These are phyloP conservation scores for Tyto alba DNA, from an alignment of 2,113 vertebrate genomes.

Conservation along the genomic window DNA sequence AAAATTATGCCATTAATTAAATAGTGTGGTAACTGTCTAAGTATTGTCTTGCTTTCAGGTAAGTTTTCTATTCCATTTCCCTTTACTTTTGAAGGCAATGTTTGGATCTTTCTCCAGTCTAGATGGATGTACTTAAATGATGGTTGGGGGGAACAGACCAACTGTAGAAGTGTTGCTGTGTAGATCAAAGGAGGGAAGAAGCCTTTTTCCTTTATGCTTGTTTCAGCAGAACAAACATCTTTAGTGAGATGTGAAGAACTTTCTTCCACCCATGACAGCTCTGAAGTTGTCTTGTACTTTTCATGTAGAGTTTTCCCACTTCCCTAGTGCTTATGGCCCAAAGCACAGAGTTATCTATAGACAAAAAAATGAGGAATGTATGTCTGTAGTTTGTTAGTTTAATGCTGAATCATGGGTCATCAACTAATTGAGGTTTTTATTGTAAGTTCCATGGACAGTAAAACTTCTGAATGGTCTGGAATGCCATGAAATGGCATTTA, in stretches of 20 bases:
- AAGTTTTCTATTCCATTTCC: background rate
- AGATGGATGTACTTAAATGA: background rate
- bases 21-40: background rate
- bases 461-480: background rate
- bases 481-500: background rate
- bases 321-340: background rate
- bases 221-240: background rate
- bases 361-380: background rate
- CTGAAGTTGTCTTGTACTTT: background rate
- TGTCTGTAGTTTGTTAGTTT: background rate
- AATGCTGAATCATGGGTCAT: background rate
- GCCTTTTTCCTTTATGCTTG: accelerated
- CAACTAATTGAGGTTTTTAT: background rate
- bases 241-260: background rate
- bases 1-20: background rate
- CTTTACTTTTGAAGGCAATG: background rate
- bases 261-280: background rate
- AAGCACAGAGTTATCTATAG: background rate
- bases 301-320: background rate
- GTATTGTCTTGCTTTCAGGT: background rate
- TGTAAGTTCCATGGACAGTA: accelerated
- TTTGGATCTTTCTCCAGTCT: background rate
- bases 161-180: background rate
- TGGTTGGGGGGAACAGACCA: no score
- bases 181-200: background rate